Base-by-base conservation (phyloP, 2,113 vertebrate species). In the Clarias gariepinus region DNA sequence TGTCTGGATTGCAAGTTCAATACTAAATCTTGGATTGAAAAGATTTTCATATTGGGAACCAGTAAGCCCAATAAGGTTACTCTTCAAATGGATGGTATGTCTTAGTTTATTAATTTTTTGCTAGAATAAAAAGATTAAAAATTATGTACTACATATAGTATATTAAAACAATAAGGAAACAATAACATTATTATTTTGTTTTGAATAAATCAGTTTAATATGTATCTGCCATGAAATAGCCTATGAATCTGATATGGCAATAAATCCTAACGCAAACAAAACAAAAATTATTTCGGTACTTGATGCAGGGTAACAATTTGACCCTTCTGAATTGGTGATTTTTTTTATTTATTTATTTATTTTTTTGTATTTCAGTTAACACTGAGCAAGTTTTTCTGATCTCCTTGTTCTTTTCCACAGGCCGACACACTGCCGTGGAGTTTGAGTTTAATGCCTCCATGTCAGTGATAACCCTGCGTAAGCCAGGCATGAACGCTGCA, bases 361-460 rank as follows among this genome's bases (percentile, higher is more conserved):
- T 69, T 15, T 60, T 58, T 76, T 52, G 52, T 23, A 52, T 36
- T 79, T 57, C 6, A 30, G 4, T 30, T 19, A 28, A 57, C 53
- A 55, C 12, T 77, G 33, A 21, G 3, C 52, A 18, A 57, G 9
- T 61, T 41, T 41, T 21, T 61, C n/a, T 63, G 41, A 66, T 57
- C 7, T 71, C 25, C 8, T n/a, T 2, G 6, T n/a, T 79, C 12
- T 89, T 57, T 78, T 2, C 89, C 96, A 96, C 91, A 87, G 94
- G 95, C 12, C 88, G 92, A 4, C 95, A 95, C 85, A 95, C 89
- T 36, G 91, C 89, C 16, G 77, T 98, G 53, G 95, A 96, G 82
- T 98, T 97, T 88, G 96, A 96, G 5, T 96, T 97, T 64, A 93
- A 97, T 11, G 86, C 95, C 0, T 93, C 96, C 58, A 95, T 95